Percentiles rank a stretch among this genome's conserved stretches.
Conservation (phyloP, 2,888 invertebrate genomes). For the Dolomedes plantarius region DNA sequence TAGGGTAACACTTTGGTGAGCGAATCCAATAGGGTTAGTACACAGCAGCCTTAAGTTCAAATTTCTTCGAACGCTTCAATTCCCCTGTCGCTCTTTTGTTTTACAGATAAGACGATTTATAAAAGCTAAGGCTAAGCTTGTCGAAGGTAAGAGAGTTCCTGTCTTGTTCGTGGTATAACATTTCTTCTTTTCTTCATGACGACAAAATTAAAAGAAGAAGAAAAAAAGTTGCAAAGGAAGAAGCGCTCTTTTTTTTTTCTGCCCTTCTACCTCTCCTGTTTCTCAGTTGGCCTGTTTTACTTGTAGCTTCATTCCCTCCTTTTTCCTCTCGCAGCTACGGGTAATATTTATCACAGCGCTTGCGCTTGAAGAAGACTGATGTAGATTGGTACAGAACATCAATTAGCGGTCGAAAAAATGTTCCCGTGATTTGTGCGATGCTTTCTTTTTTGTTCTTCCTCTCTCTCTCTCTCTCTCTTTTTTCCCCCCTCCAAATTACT, state of each 20-base stretch:
- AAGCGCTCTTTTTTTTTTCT: slow-evolving; percentile 4
- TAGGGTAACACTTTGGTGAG: too few species aligned
- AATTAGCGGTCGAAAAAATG: slow-evolving; percentile 50
- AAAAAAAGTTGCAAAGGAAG: background rate
- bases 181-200: too few species aligned
- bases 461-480: background rate
- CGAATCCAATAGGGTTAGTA: too few species aligned
- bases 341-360: slow-evolving; percentile 49
- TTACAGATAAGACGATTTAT: too few species aligned
- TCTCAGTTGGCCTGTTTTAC: background rate
- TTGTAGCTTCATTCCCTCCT: background rate
- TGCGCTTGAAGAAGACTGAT: slow-evolving; percentile 64
- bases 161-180: too few species aligned
- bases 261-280: slow-evolving; percentile 5
- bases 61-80: too few species aligned
- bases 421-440: slow-evolving; percentile 43
- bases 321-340: background rate
- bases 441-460: slow-evolving; percentile 26
- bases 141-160: too few species aligned
- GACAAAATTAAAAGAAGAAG: too few species aligned
- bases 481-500: slow-evolving; percentile 18
- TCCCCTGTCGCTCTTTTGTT: too few species aligned
- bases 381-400: slow-evolving; percentile 61
- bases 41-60: too few species aligned
- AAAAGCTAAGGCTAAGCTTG: too few species aligned